A percentile compares a stretch with the other conserved stretches of the same genome.
Conservation (phyloP, 2,113 vertebrate genomes). For the Nycticryphes semicollaris region DNA sequence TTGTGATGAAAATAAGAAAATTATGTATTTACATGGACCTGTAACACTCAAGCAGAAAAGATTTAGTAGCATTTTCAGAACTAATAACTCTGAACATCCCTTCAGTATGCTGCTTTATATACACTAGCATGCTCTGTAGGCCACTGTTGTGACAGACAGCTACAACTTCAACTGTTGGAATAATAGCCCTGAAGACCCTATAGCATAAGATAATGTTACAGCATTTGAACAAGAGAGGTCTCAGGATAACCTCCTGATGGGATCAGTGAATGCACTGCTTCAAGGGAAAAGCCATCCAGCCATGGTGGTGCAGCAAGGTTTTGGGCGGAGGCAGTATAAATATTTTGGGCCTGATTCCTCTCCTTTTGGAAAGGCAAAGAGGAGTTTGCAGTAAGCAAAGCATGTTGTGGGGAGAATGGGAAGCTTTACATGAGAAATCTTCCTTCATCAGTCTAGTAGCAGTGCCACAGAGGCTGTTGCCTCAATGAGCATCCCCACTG, state of each 20-base stretch:
- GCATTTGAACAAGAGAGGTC: neutral
- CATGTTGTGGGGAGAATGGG: rapidly evolving
- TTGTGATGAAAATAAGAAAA: neutral
- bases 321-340: neutral
- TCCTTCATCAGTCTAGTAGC: neutral
- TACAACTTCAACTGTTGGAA: neutral
- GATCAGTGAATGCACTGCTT: neutral
- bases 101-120: neutral
- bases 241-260: neutral
- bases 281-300: neutral
- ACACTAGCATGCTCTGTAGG: neutral
- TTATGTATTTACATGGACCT: neutral
- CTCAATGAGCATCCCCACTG: neutral
- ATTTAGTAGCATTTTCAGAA: neutral
- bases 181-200: neutral
- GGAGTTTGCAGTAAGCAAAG: neutral
- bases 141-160: neutral
- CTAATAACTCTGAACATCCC: neutral
- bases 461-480: neutral
- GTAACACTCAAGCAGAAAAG: neutral
- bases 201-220: neutral
- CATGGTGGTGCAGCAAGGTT: neutral
- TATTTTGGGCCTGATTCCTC: neutral
- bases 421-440: neutral
- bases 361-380: neutral